A percentile compares a stretch with the other conserved stretches of the same genome.
Conservation (phyloP, 2,113 vertebrate species). For the Onychostoma macrolepis region DNA sequence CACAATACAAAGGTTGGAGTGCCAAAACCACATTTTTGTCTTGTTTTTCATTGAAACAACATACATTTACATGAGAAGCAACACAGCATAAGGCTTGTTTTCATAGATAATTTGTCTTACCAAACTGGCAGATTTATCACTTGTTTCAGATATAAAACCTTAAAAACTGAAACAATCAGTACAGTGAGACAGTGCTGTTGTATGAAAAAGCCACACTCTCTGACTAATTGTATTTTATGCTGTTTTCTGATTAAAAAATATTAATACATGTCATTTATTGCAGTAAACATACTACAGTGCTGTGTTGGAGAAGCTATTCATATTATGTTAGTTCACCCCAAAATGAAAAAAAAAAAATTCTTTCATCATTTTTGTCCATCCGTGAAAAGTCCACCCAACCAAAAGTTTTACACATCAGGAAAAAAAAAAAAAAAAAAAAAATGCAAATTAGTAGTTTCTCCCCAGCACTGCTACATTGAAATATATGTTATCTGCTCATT, state of each 20-base stretch:
- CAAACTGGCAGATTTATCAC: neutral
- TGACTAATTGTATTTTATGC: neutral
- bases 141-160: neutral
- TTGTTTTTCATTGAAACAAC: neutral
- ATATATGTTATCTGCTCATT: neutral
- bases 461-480: neutral
- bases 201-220: neutral
- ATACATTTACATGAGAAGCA: neutral
- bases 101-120: neutral
- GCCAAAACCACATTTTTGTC: neutral
- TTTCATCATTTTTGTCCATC: neutral
- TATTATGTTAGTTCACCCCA: no score
- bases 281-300: neutral
- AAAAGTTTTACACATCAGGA: neutral
- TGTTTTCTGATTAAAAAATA: neutral
- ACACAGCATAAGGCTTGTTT: neutral
- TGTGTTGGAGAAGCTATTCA: neutral
- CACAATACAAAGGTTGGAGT: conserved; percentile 78
- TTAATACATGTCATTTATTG: neutral
- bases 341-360: no score
- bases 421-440: neutral
- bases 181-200: neutral
- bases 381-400: neutral
- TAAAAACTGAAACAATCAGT: neutral
- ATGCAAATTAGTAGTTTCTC: neutral